phyloP scores from a whole-genome alignment of 2,797 vertebrate species.

The Lepus oiostolus region DNA sequence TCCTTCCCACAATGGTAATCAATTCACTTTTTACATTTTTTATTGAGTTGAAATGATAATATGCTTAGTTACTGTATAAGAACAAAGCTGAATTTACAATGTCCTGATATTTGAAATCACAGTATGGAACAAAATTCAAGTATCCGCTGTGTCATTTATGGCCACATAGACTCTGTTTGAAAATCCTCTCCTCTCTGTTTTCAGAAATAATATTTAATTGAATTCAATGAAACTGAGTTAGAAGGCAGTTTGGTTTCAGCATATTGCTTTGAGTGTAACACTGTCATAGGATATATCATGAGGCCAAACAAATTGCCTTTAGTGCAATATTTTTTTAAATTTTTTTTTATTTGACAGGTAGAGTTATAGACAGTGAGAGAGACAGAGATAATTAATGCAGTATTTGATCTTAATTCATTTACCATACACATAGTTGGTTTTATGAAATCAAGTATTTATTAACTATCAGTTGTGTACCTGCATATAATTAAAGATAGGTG shows the following conservation, averaged over 20 bases:
- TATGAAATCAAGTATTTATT: neutral
- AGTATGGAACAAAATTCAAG: neutral
- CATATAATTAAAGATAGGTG: neutral
- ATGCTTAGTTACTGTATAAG: neutral
- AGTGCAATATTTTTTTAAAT: neutral
- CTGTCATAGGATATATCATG: neutral
- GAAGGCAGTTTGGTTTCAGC: neutral
- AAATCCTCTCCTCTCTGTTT: neutral
- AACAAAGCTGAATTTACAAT: neutral
- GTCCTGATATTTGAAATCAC: conserved; percentile 7
- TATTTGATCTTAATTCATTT: neutral
- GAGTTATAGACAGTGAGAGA: too few species aligned
- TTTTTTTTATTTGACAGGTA: too few species aligned
- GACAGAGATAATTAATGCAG: too few species aligned
- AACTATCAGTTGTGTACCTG: neutral
- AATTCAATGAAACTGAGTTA: neutral
- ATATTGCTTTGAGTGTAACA: neutral
- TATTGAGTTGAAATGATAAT: neutral
- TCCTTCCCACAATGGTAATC: neutral
- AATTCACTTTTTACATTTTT: neutral
- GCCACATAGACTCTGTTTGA: neutral
- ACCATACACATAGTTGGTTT: neutral
- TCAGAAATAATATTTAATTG: neutral
- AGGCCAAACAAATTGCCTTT: neutral
- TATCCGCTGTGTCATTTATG: neutral